Evolutionary conservation across 2,113 vertebrate genomes (phyloP).

Genomic region (Trichomycterus rosablanca): DNA sequence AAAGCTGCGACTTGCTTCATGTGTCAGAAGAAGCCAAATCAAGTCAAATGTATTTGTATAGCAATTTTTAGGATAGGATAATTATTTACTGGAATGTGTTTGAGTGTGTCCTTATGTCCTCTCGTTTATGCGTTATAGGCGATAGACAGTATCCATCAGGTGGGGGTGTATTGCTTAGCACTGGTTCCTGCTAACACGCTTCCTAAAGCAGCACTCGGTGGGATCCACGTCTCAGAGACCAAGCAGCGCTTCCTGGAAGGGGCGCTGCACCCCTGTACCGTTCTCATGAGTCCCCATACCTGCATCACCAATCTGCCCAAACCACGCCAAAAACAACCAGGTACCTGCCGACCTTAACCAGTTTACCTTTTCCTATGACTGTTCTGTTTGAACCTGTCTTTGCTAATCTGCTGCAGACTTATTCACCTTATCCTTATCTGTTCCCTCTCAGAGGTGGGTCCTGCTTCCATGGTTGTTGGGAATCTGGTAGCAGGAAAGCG

Average conservation of each 20-base stretch:
- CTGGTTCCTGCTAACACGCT: constrained; percentile 94
- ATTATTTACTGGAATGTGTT: no score
- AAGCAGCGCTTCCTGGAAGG: constrained; percentile 95
- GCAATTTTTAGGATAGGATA: no score
- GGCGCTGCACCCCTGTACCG: constrained; percentile 89
- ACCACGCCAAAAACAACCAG: constrained; percentile 94
- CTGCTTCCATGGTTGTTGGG: constrained; percentile 99
- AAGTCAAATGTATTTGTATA: no score
- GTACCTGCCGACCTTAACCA: no score
- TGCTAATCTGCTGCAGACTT: background rate
- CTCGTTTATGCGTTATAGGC: no score
- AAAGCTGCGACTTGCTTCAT: no score
- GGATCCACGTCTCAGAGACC: constrained; percentile 94
- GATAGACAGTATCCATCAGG: constrained; percentile 97
- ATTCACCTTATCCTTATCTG: no score
- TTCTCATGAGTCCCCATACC: constrained; percentile 96
- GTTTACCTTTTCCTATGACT: no score
- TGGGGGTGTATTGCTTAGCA: constrained; percentile 93
- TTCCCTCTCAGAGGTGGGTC: constrained; percentile 78
- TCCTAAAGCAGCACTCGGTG: constrained; percentile 91
- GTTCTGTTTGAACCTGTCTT: constrained; percentile 1
- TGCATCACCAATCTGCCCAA: constrained; percentile 96
- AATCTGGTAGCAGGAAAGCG: constrained; percentile 97
- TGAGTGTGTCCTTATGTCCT: constrained; percentile 5
- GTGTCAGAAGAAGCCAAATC: no score